These are phyloP conservation scores for Chelonus formosanus DNA, from an alignment of 2,888 invertebrate genomes.

Conservation along the genomic window DNA sequence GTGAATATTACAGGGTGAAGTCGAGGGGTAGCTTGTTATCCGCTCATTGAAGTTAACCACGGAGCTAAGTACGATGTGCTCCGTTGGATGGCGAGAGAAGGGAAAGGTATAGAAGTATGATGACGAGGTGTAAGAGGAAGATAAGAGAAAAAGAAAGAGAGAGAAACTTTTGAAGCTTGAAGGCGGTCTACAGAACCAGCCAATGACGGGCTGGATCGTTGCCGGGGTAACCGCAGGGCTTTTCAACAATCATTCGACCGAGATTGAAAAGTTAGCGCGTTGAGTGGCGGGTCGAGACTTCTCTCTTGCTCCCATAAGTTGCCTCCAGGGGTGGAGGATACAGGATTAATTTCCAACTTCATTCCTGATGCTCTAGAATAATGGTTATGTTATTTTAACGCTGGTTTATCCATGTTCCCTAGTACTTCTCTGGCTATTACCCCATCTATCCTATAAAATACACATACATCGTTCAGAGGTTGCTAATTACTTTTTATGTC, in stretches of 20 bases:
- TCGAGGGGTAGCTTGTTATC: slow-evolving; percentile 64
- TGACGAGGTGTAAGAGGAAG: slow-evolving; percentile 25
- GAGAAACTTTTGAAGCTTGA: slow-evolving; percentile 13
- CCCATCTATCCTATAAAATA: background rate
- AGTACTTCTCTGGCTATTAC: background rate
- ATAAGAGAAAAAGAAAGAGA: background rate
- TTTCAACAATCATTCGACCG: slow-evolving; percentile 61
- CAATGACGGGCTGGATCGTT: slow-evolving; percentile 63
- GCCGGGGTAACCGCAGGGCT: slow-evolving; percentile 61
- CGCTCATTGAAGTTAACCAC: slow-evolving; percentile 66
- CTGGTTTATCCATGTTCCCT: slow-evolving; percentile 21
- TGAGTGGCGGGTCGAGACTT: slow-evolving; percentile 35
- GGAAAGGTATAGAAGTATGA: slow-evolving; percentile 32
- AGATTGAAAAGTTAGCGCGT: slow-evolving; percentile 63
- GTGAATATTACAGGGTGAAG: slow-evolving; percentile 62
- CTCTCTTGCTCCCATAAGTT: slow-evolving; percentile 15
- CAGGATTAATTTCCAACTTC: slow-evolving; percentile 28
- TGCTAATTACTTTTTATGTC: background rate
- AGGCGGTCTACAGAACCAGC: slow-evolving; percentile 46
- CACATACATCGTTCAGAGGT: background rate
- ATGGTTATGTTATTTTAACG: slow-evolving; percentile 24
- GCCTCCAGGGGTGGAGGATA: slow-evolving; percentile 14
- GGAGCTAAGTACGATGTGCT: slow-evolving; percentile 59
- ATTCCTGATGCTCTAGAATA: slow-evolving; percentile 11
- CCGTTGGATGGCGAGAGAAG: slow-evolving; percentile 38